phyloP scores from a whole-genome alignment of 2,888 invertebrate species.

The Poecilus cupreus region DNA sequence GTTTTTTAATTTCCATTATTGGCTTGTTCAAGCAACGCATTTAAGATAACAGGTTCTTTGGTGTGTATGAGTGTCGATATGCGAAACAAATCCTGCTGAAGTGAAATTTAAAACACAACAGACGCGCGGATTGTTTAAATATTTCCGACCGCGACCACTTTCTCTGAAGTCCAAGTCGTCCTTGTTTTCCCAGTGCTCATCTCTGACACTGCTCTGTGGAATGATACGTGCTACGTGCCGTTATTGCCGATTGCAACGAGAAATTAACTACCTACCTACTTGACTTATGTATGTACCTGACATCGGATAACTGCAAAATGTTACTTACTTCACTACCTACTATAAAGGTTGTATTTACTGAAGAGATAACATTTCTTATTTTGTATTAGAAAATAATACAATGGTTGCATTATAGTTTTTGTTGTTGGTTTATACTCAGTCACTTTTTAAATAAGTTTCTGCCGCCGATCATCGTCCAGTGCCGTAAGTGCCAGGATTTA shows the following conservation, averaged over 20 bases:
- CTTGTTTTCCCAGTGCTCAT: slow-evolving; percentile 27
- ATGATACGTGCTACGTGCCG: not conserved
- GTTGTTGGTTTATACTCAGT: too few species aligned
- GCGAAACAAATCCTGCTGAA: slow-evolving; percentile 26
- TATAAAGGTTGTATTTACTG: too few species aligned
- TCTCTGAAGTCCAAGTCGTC: slow-evolving; percentile 2
- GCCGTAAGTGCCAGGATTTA: too few species aligned
- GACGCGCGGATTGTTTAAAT: slow-evolving; percentile 34
- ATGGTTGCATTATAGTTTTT: too few species aligned
- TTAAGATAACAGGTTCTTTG: slow-evolving; percentile 21
- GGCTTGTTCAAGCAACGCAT: not conserved
- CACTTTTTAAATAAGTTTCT: too few species aligned
- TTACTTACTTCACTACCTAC: too few species aligned
- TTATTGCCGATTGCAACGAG: not conserved
- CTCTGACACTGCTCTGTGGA: not conserved
- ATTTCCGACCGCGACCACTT: slow-evolving; percentile 41
- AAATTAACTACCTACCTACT: too few species aligned
- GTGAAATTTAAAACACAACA: slow-evolving; percentile 39
- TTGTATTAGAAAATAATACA: too few species aligned
- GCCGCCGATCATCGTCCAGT: too few species aligned
- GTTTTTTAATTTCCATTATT: slow-evolving; percentile 15
- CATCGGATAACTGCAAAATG: too few species aligned
- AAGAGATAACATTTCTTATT: too few species aligned
- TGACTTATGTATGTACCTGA: too few species aligned
- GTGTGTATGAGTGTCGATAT: not conserved